Conservation (phyloP, 2,113 vertebrate genomes). For the Nanorana parkeri region DNA sequence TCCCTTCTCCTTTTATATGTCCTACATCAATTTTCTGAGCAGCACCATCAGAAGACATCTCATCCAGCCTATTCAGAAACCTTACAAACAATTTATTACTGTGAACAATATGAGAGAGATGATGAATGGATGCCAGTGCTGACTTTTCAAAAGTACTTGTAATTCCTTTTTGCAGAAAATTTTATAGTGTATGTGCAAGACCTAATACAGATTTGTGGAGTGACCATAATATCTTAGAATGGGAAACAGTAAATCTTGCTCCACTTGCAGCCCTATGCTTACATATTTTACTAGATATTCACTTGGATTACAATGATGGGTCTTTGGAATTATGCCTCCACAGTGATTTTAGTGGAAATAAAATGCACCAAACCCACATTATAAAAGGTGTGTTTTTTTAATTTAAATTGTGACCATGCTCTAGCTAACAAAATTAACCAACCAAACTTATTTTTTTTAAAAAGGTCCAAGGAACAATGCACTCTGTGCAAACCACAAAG, state of each 20-base stretch:
- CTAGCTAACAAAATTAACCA: too few species aligned
- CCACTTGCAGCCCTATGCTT: neutral
- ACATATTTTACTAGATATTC: conserved; percentile 14
- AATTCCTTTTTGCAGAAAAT: conserved; percentile 44
- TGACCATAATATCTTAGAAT: conserved; percentile 48
- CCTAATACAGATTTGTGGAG: conserved; percentile 51
- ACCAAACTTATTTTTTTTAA: too few species aligned
- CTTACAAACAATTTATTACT: conserved; percentile 53
- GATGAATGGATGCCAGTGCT: conserved; percentile 46
- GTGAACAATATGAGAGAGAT: conserved; percentile 45
- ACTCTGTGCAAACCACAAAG: too few species aligned
- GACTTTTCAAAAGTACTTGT: conserved; percentile 54
- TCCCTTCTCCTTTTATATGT: conserved; percentile 44
- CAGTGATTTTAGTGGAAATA: neutral
- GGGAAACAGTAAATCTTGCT: conserved; percentile 28
- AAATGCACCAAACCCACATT: neutral
- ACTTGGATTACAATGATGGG: neutral
- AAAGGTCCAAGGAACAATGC: too few species aligned
- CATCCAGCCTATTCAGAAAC: conserved; percentile 47
- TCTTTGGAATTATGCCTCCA: neutral
- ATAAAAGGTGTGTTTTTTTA: too few species aligned
- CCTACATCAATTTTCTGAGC: conserved; percentile 35
- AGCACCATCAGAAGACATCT: conserved; percentile 48
- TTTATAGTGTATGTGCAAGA: conserved; percentile 38
- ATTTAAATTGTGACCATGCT: too few species aligned